Evolutionary conservation across 2,113 vertebrate genomes (phyloP), one percentile per base, ranked within the genome.

Genomic region (Cranoglanis bouderius): DNA sequence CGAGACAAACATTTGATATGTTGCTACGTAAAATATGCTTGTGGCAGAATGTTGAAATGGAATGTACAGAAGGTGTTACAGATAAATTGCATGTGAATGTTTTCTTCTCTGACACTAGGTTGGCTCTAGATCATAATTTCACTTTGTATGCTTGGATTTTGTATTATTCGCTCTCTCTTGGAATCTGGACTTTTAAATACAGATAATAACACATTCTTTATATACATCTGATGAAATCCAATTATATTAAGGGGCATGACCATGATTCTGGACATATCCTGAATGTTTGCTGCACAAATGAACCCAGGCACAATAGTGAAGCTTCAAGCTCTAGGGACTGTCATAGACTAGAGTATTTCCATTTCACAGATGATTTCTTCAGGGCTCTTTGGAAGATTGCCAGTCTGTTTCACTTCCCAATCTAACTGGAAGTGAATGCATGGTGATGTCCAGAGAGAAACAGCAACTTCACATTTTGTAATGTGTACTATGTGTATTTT

Each of bases 311-410:
- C 84, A 86, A 83, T 61, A 72, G 85, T 57, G 55, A 63, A 59
- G 75, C 61, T 84, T 84, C 67, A 88, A 77, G 85, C 89, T 85
- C 82, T 46, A 61, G 86, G 80, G 84, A 90, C 81, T 81, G 87
- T 89, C 80, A 61, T 86, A 90, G 85, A 89, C 85, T 81, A 57
- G 67, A 84, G 75, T 29, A 87, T 89, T 92, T 90, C 87, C 85
- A 92, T 92, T 91, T 91, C 90, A 91, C 89, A 91, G 65, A 51
- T 87, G 89, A 90, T 90, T 92, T 92, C 90, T 85, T 88, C 88
- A 53, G 81, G 77, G 82, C 80, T 89, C 84, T 88, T 57, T n/a
- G 86, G 72, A 61, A 89, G 83, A 90, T 89, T 89, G 88, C 70
- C 75, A 83, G 83, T 75, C 82, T 65, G 85, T 78, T 91, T 91